A percentile compares a stretch with the other conserved stretches of the same genome.
Evolutionary conservation across 2,888 invertebrate species (phyloP).

Genomic region (Leistus spinibarbis): DNA sequence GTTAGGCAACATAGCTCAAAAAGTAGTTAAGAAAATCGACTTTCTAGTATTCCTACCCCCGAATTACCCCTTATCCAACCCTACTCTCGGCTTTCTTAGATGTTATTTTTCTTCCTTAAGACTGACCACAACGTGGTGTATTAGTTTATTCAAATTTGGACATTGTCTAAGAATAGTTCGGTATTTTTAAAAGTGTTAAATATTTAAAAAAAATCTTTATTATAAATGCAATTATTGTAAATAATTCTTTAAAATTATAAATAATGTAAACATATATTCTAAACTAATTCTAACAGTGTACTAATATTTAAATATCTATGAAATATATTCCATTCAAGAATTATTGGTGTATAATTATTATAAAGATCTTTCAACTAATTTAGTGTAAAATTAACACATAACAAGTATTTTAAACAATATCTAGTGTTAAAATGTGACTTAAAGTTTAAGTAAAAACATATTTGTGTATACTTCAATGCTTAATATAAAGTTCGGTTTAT

Average conservation of each 20-base stretch:
- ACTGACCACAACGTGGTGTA: background rate
- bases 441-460: background rate
- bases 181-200: background rate
- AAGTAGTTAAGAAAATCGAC: slow-evolving; percentile 26
- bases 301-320: too few species aligned
- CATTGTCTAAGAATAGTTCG: background rate
- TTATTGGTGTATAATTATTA: too few species aligned
- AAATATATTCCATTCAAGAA: too few species aligned
- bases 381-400: too few species aligned
- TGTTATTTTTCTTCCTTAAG: slow-evolving; percentile 8
- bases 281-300: slow-evolving; percentile 3
- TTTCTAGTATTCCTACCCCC: slow-evolving; percentile 17
- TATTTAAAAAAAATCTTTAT: slow-evolving; percentile 2
- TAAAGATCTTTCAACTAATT: background rate
- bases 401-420: background rate
- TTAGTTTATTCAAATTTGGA: background rate
- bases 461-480: too few species aligned
- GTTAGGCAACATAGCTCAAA: slow-evolving; percentile 26
- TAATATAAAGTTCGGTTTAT: too few species aligned
- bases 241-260: too few species aligned
- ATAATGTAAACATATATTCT: too few species aligned
- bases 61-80: background rate
- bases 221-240: too few species aligned
- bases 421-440: background rate
- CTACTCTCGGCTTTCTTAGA: slow-evolving; percentile 5